Percentiles rank a stretch among this genome's conserved stretches.
Conservation (phyloP, 2,797 vertebrate genomes). For the Scyliorhinus canicula region DNA sequence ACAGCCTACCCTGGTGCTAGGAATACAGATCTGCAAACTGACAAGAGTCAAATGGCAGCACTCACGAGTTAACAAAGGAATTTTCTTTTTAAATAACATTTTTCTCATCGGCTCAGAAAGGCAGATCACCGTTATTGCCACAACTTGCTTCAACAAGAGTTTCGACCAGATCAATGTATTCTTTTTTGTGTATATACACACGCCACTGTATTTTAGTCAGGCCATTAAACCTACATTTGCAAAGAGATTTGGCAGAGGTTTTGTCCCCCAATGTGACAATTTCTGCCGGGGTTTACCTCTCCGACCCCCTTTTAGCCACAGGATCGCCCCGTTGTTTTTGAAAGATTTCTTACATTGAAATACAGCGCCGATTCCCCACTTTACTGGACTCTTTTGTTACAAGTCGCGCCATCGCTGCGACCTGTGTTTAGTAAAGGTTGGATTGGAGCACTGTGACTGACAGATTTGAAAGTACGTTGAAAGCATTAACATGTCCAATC, state of each 20-base stretch:
- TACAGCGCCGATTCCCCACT: background rate
- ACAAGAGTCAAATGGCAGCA: background rate
- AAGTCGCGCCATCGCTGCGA: background rate
- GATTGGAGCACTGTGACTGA: too few species aligned
- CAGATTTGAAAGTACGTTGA: background rate
- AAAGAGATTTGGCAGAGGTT: background rate
- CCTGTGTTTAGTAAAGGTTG: background rate
- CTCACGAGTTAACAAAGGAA: background rate
- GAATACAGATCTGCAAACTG: background rate
- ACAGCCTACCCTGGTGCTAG: background rate
- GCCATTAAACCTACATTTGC: background rate
- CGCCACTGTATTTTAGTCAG: background rate
- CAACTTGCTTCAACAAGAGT: conserved; percentile 12
- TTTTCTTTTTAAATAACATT: background rate
- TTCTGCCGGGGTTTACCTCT: background rate
- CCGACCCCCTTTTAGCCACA: background rate
- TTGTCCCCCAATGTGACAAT: background rate
- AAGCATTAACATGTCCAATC: background rate
- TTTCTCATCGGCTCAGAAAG: background rate
- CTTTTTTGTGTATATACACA: background rate
- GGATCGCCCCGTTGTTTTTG: background rate
- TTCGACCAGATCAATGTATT: background rate
- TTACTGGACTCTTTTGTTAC: background rate
- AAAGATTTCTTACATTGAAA: background rate
- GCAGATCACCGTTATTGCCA: background rate